Conservation (phyloP, 1,140 invertebrate genomes). For the honey bee (Apis mellifera) region DNA sequence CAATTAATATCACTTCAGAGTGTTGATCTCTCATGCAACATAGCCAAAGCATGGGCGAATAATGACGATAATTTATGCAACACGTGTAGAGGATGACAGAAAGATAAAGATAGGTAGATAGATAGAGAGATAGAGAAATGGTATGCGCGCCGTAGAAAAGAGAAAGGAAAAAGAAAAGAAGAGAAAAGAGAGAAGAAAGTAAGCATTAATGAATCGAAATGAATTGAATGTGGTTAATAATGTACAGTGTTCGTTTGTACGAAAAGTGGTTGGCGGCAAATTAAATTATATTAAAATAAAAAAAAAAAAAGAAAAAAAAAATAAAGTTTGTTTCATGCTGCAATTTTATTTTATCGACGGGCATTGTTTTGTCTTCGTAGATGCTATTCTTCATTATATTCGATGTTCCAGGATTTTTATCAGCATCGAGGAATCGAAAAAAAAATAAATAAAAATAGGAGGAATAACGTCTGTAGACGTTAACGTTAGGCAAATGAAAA, state of each 20-base stretch:
- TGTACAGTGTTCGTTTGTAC: slow-evolving; percentile 38
- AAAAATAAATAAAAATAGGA: not conserved
- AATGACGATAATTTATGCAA: slow-evolving; percentile 61
- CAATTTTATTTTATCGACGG: slow-evolving; percentile 26
- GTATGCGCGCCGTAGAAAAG: not conserved
- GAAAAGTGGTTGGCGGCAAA: slow-evolving; percentile 64
- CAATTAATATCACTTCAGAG: slow-evolving; percentile 55
- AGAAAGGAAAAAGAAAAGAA: not conserved
- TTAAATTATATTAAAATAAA: slow-evolving; percentile 39
- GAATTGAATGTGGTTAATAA: slow-evolving; percentile 33
- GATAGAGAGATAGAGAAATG: not conserved
- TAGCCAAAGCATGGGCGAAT: slow-evolving; percentile 78
- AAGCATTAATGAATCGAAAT: slow-evolving; percentile 19
- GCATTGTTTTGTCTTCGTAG: not conserved
- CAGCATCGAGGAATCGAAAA: not conserved
- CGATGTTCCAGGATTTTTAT: slow-evolving; percentile 4
- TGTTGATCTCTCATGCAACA: slow-evolving; percentile 75
- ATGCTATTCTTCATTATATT: not conserved
- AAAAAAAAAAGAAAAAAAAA: not conserved
- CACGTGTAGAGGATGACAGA: slow-evolving; percentile 3
- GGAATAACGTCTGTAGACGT: not conserved
- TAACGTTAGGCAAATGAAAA: slow-evolving; percentile 12
- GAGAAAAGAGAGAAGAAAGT: not conserved
- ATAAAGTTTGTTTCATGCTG: slow-evolving; percentile 54
- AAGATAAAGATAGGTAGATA: not conserved